These are phyloP conservation scores for Tiphia femorata DNA, from an alignment of 2,888 invertebrate genomes.

Conservation along the genomic window DNA sequence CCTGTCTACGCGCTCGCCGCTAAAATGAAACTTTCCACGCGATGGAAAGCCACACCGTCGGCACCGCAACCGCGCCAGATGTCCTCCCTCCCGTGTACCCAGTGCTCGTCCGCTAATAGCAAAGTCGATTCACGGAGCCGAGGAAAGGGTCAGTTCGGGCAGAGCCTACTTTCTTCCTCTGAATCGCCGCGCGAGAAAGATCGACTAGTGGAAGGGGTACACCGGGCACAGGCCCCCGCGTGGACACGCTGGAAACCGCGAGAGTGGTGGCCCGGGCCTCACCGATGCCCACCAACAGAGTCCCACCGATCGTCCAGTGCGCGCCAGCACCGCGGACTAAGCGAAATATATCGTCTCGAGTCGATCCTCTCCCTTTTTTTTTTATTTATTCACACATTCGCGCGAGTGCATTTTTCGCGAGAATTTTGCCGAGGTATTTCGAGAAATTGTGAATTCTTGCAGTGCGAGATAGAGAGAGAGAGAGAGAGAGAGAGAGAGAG, in stretches of 20 bases:
- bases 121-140: slow-evolving; percentile 56
- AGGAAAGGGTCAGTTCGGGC: slow-evolving; percentile 47
- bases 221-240: slow-evolving; percentile 10
- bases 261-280: slow-evolving; percentile 18
- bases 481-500: background rate
- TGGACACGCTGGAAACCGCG: slow-evolving; percentile 26
- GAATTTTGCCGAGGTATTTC: too few relatives aligned
- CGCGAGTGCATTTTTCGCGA: too few relatives aligned
- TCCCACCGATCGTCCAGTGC: slow-evolving; percentile 33
- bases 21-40: slow-evolving; percentile 40
- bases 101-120: slow-evolving; percentile 41
- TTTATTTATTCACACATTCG: too few relatives aligned
- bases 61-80: slow-evolving; percentile 13
- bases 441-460: too few relatives aligned
- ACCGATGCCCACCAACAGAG: too few relatives aligned
- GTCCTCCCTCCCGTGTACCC: slow-evolving; percentile 19
- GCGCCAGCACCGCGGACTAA: slow-evolving; percentile 32
- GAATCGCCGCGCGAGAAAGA: slow-evolving; percentile 29
- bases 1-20: slow-evolving; percentile 5
- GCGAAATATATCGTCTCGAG: slow-evolving; percentile 30
- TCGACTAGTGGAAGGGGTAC: slow-evolving; percentile 22
- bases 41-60: slow-evolving; percentile 43
- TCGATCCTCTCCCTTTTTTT: background rate
- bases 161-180: slow-evolving; percentile 63
- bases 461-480: background rate